Conservation (phyloP, 2,113 vertebrate species). For the Setophaga coronata region DNA sequence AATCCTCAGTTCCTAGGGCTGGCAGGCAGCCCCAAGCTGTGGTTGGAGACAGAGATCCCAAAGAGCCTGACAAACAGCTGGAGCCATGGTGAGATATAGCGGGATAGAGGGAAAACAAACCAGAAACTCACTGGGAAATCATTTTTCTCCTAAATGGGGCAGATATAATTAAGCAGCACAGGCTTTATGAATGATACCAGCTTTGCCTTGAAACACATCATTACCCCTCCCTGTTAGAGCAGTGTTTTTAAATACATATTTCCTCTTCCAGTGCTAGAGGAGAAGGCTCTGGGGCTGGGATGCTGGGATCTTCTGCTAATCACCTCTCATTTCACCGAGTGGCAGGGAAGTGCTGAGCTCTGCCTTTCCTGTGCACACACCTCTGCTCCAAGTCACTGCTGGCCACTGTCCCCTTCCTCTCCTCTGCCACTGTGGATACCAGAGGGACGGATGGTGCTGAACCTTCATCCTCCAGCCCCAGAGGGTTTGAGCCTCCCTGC, state of each 20-base stretch:
- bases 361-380: not conserved
- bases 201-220: slow-evolving; percentile 58
- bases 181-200: slow-evolving; percentile 47
- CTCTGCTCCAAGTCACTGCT: not conserved
- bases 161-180: slow-evolving; percentile 40
- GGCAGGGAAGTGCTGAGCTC: not conserved
- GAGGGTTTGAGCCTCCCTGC: not conserved
- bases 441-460: accelerated
- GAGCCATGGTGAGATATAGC: not conserved
- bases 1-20: not conserved
- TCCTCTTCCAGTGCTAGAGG: not conserved
- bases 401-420: not conserved
- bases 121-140: slow-evolving; percentile 11
- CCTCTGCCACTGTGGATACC: accelerated
- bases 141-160: slow-evolving; percentile 31
- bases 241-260: slow-evolving; percentile 11
- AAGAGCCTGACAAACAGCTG: not conserved
- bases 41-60: not conserved
- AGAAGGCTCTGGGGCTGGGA: not conserved
- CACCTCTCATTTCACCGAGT: not conserved
- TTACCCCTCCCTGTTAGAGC: slow-evolving; percentile 22
- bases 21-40: not conserved
- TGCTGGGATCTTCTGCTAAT: not conserved
- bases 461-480: not conserved
- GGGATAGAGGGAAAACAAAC: slow-evolving; percentile 14